phyloP scores from a whole-genome alignment of 37 sponge, comb jelly and placozoan genomes.

The Halisarca cf. caerulea region DNA sequence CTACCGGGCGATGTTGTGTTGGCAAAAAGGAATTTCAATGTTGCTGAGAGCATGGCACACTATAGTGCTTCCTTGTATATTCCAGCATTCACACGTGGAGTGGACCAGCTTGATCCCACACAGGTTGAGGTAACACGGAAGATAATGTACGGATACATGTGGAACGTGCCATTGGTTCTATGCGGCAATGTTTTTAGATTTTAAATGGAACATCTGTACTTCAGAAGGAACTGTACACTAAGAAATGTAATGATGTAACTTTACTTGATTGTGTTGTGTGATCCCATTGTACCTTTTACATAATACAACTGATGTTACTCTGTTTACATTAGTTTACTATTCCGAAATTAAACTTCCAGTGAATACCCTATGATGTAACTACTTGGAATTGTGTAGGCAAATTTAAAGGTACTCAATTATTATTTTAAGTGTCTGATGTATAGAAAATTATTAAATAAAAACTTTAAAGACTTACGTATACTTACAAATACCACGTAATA shows the following conservation, averaged over 20 bases:
- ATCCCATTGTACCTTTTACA: slow-evolving; percentile 24
- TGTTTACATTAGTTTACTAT: not conserved
- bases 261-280: slow-evolving; percentile 41
- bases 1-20: slow-evolving; percentile 50
- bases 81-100: not conserved
- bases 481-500: too few relatives aligned
- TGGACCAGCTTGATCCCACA: not conserved
- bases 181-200: slow-evolving; percentile 43
- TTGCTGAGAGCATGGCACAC: slow-evolving; percentile 5
- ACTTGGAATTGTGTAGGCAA: not conserved
- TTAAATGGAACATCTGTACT: slow-evolving; percentile 34
- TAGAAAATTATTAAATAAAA: too few relatives aligned
- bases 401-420: not conserved
- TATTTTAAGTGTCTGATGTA: too few relatives aligned
- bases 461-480: too few relatives aligned
- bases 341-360: not conserved
- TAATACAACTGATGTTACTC: not conserved
- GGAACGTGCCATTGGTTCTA: slow-evolving; percentile 54
- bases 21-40: slow-evolving; percentile 42
- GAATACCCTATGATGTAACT: not conserved
- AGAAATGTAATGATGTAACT: slow-evolving; percentile 26
- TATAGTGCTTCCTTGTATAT: too few relatives aligned
- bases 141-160: slow-evolving; percentile 55
- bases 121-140: slow-evolving; percentile 52
- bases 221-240: slow-evolving; percentile 11